Evolutionary conservation across 1,140 invertebrate genomes (phyloP).

Genomic region (Hormaphis cornu): DNA sequence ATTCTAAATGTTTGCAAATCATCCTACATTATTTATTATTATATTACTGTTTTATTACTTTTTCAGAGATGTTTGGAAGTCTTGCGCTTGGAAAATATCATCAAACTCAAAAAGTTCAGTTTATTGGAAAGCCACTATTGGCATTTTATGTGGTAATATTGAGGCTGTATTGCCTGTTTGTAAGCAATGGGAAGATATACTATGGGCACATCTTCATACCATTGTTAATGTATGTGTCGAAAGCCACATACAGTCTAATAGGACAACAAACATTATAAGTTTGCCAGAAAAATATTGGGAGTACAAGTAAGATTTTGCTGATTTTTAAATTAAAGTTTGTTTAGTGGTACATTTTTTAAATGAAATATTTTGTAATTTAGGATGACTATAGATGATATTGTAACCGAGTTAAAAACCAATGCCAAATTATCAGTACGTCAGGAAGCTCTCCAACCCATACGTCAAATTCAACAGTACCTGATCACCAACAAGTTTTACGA

Average conservation of each 20-base stretch:
- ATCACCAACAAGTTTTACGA: constrained; percentile 61
- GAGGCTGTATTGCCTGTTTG: constrained; percentile 62
- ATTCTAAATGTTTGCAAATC: background rate
- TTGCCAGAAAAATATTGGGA: constrained; percentile 72
- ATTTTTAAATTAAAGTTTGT: background rate
- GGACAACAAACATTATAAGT: constrained; percentile 46
- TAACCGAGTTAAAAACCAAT: constrained; percentile 52
- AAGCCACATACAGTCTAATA: constrained; percentile 54
- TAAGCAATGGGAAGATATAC: constrained; percentile 73
- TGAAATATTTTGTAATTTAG: constrained; percentile 38
- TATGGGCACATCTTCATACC: constrained; percentile 79
- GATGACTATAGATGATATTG: constrained; percentile 61
- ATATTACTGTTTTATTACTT: background rate
- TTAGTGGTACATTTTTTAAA: background rate
- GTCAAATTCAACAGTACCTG: constrained; percentile 65
- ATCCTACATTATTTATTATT: background rate
- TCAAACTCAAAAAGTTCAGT: constrained; percentile 44
- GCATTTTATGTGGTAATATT: constrained; percentile 74
- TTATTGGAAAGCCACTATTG: constrained; percentile 56
- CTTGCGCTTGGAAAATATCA: constrained; percentile 65
- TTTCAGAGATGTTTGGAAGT: constrained; percentile 79
- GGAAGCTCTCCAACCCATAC: constrained; percentile 51
- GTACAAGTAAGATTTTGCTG: constrained; percentile 47
- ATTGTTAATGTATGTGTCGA: constrained; percentile 80
- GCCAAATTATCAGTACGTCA: constrained; percentile 46